Conservation (phyloP, 2,797 vertebrate genomes). For the Coregonus suidteri region DNA sequence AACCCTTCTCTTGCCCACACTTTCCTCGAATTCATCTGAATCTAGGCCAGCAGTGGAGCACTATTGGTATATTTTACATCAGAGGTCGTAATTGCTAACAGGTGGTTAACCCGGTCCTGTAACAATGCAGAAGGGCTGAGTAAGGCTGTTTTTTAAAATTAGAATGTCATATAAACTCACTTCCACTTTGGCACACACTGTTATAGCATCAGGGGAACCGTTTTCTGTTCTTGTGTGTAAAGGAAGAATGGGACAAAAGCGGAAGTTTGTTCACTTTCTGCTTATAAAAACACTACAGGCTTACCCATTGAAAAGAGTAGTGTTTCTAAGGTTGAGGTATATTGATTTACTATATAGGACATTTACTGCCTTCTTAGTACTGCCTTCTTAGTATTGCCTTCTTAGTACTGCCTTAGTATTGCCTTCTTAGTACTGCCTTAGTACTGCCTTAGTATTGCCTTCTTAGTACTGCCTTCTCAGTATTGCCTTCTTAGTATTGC, state of each 20-base stretch:
- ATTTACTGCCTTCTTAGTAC: background rate
- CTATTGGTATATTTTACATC: constrained; percentile 35
- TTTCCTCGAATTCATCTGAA: background rate
- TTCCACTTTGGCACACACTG: constrained; percentile 58
- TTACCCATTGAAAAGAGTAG: background rate
- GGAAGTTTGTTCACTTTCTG: constrained; percentile 43
- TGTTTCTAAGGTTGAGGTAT: background rate
- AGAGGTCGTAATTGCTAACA: constrained; percentile 53
- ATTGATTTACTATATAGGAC: background rate
- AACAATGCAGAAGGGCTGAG: constrained; percentile 42
- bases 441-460: too few species aligned
- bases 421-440: too few species aligned
- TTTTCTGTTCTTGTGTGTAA: constrained; percentile 61
- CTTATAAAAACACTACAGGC: background rate
- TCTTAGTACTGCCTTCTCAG: too few species aligned
- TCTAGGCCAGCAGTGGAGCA: constrained; percentile 4
- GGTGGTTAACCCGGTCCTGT: constrained; percentile 49
- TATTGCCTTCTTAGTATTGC: too few species aligned
- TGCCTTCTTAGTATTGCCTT: too few species aligned
- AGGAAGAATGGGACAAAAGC: constrained; percentile 48
- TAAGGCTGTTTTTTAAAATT: constrained; percentile 55
- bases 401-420: too few species aligned
- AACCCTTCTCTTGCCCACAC: constrained; percentile 1
- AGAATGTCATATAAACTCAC: constrained; percentile 55
- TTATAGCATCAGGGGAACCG: constrained; percentile 39